Evolutionary conservation across 2,888 invertebrate species (phyloP), one percentile per base, ranked within the genome.

Genomic region (Onchidella celtica): DNA sequence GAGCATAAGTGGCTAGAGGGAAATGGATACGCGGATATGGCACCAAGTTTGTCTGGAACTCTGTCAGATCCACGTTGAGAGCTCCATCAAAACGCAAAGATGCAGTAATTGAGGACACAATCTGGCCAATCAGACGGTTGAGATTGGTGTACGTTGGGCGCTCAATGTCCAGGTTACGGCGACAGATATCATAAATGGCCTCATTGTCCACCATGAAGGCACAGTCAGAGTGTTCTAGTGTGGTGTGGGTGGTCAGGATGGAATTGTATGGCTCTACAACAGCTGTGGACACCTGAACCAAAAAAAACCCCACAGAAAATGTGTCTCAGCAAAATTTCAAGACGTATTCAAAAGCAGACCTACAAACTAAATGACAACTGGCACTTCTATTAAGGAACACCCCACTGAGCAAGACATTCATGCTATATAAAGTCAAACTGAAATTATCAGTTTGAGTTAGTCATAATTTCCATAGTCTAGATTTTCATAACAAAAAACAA

Each of bases 171-270:
- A 98, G 94, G 89, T 96, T 96, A 40, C 86, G 86, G 55, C 96
- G 95, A 93, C 98, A 98, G 88, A 98, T 97, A 91, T 98, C 97
- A 92, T 97, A 91, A 63, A 70, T 68, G 61, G 98, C 97, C 92
- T 98, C 97, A 90, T 98, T 98, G 94, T 98, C 98, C 69, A 94
- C 97, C 98, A 98, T 98, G 94, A 98, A 98, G 72, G 98, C 97
- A 94, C 98, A 98, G 95, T 98, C 98, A 0, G 97, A 97, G 94
- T 98, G 98, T 94, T 98, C 98, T 85, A 95, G 88, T 81, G 98
- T 98, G 66, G 78, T 55, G 78, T 84, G 84, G 3, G 84, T 84
- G 61, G 63, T 80, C 17, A 84, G 78, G 29, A 84, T 66, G 24
- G 84, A 66, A 69, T 84, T 84, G 82, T 84, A 84, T 0, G 83